Evolutionary conservation across 2,113 vertebrate species (phyloP), one percentile per base, ranked within the genome.

Genomic region (Phainopepla nitens): DNA sequence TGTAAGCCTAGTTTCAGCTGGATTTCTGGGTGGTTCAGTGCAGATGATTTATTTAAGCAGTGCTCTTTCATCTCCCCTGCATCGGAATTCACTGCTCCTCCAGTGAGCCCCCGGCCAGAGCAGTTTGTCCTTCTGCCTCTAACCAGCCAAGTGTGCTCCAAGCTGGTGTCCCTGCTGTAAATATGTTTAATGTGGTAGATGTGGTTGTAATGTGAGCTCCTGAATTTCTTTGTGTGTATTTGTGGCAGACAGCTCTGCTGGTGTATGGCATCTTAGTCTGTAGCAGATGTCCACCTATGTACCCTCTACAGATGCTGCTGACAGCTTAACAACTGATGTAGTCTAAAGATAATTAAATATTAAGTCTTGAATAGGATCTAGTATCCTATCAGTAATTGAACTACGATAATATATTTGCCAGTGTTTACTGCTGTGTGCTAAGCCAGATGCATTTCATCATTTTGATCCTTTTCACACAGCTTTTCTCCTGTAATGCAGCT

Each of bases 331-430:
- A 81, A 93, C 82, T 73, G 60, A 57, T 60, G 28, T 16, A 77
- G 75, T 35, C 82, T 78, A 88, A 85, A 91, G 84, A 84, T 91
- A 96, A 93, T 94, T 95, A 91, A 94, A 91, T 82, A 91, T 73
- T 94, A 83, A 91, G 33, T 79, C 81, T 82, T 62, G 69, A 77
- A 66, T 72, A 91, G 81, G 53, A 41, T 93, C 25, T 95, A n/a
- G 56, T 41, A 87, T 82, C 57, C 54, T 81, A 79, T 81, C 69
- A 68, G 86, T 78, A 92, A 82, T 91, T 91, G 81, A 93, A 82
- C 73, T 41, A 47, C 28, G 3, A 8, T 83, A 60, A 79, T 77
- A 17, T 70, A 41, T 87, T 72, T 96, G 70, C 62, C 15, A 80
- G 0, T 68, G 42, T 84, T 94, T 96, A 61, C 42, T 87, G 54